phyloP scores from a whole-genome alignment of 2,797 vertebrate species.

The Coranthus polyacanthus region DNA sequence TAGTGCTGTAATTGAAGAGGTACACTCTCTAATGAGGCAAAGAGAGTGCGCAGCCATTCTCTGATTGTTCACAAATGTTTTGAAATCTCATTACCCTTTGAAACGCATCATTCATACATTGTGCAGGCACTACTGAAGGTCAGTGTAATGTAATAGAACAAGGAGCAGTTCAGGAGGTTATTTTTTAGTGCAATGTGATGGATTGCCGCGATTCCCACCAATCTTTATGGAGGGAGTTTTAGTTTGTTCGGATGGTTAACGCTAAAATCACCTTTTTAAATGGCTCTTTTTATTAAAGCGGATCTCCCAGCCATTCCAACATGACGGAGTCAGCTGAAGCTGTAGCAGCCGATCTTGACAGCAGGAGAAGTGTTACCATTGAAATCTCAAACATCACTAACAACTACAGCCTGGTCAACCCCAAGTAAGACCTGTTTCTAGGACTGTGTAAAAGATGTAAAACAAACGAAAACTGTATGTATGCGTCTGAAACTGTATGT shows the following conservation, averaged over 20 bases:
- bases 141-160: conserved; percentile 31
- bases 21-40: conserved; percentile 58
- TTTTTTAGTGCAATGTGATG: conserved; percentile 17
- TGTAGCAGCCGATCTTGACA: conserved; percentile 72
- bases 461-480: background rate
- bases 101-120: conserved; percentile 54
- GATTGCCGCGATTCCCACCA: conserved; percentile 6
- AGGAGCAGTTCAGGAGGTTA: conserved; percentile 19
- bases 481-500: background rate
- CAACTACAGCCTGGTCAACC: conserved; percentile 81
- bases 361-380: conserved; percentile 74
- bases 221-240: background rate
- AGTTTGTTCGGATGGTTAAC: conserved; percentile 12
- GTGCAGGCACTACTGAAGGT: conserved; percentile 52
- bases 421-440: conserved; percentile 64
- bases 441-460: background rate
- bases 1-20: conserved; percentile 63
- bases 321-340: conserved; percentile 81
- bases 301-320: conserved; percentile 45
- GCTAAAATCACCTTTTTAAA: conserved; percentile 14
- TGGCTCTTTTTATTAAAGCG: conserved; percentile 17
- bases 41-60: conserved; percentile 44
- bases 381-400: conserved; percentile 80
- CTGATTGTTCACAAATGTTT: conserved; percentile 54
- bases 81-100: conserved; percentile 66